These are phyloP conservation scores for Drosophila neocordata DNA, from an alignment of 1,140 invertebrate species.

Conservation along the genomic window DNA sequence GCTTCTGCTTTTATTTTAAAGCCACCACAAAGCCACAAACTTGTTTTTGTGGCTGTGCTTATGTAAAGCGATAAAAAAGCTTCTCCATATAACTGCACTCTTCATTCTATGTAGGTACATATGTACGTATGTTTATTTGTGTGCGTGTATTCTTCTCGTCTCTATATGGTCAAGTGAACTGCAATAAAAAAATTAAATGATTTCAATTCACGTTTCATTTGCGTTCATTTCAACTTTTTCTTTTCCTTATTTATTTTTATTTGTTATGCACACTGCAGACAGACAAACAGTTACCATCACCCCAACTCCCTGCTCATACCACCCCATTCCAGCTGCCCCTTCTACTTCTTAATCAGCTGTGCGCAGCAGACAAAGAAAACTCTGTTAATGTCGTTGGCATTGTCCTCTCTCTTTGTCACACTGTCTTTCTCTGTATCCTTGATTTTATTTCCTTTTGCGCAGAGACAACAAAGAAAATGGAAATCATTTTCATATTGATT, in stretches of 20 bases:
- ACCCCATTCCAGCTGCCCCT: background rate
- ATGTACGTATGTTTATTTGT: slow-evolving; percentile 9
- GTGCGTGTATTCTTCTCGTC: slow-evolving; percentile 20
- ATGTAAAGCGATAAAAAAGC: slow-evolving; percentile 25
- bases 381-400: slow-evolving; percentile 47
- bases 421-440: slow-evolving; percentile 61
- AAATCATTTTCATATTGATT: slow-evolving; percentile 19
- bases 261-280: slow-evolving; percentile 24
- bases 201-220: slow-evolving; percentile 69
- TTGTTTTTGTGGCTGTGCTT: slow-evolving; percentile 44
- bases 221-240: slow-evolving; percentile 38
- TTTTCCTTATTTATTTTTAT: slow-evolving; percentile 26
- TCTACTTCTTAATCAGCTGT: slow-evolving; percentile 57
- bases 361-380: slow-evolving; percentile 54
- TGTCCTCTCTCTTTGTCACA: slow-evolving; percentile 49
- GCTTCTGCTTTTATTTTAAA: slow-evolving; percentile 4
- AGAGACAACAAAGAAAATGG: slow-evolving; percentile 58
- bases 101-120: slow-evolving; percentile 1
- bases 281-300: slow-evolving; percentile 27
- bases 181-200: slow-evolving; percentile 51
- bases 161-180: slow-evolving; percentile 44
- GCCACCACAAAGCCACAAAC: slow-evolving; percentile 43
- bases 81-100: slow-evolving; percentile 16
- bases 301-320: background rate
- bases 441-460: slow-evolving; percentile 63